These are phyloP conservation scores for Polyergus mexicanus DNA, from an alignment of 1,140 invertebrate species.

Conservation along the genomic window DNA sequence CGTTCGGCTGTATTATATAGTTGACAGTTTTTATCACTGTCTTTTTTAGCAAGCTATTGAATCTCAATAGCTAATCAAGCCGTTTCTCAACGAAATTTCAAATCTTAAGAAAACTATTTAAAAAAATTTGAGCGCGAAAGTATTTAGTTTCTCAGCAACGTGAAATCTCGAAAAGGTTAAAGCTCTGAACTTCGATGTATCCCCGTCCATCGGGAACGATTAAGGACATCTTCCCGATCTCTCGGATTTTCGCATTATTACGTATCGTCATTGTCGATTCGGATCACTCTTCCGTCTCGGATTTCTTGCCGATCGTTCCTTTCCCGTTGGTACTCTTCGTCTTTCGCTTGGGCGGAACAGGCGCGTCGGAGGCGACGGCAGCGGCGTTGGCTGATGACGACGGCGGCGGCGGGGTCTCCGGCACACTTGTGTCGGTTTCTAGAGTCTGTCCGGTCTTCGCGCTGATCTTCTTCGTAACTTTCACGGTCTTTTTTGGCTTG, in stretches of 20 bases:
- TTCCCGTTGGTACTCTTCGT: conserved; percentile 73
- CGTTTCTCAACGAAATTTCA: not conserved
- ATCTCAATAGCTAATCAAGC: not conserved
- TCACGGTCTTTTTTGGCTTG: conserved; percentile 78
- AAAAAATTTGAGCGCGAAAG: not conserved
- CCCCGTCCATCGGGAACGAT: not conserved
- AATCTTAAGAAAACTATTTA: not conserved
- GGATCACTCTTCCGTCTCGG: conserved; percentile 71
- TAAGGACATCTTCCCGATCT: not conserved
- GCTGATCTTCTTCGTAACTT: conserved; percentile 74
- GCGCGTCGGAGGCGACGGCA: conserved; percentile 72
- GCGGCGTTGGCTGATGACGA: too few species aligned
- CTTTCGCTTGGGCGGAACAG: conserved; percentile 85
- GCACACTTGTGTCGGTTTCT: conserved; percentile 76
- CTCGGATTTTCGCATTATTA: not conserved
- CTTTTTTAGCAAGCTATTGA: not conserved
- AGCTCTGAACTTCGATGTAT: not conserved
- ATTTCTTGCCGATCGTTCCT: conserved; percentile 71
- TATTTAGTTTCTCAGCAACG: conserved; percentile 27
- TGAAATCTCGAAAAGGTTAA: conserved; percentile 38
- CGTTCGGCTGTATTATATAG: not conserved
- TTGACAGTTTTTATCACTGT: not conserved
- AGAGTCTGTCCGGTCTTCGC: conserved; percentile 76
- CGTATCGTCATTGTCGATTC: conserved; percentile 61
- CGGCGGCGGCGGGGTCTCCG: conserved; percentile 78